phyloP scores from a whole-genome alignment of 2,113 vertebrate species.

The Ailurus styani region DNA sequence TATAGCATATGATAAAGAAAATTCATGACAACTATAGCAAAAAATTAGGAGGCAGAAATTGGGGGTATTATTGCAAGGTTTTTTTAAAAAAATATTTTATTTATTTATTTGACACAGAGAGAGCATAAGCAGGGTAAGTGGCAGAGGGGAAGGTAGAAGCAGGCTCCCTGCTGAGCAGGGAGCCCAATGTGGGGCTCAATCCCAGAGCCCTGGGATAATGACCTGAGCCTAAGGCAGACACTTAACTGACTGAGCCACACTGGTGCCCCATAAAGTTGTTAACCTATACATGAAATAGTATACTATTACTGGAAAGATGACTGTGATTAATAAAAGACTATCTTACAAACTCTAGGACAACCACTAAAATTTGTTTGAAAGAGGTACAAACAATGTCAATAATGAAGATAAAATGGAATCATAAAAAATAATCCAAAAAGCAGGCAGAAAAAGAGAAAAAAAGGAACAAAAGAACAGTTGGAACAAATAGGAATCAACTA shows the following conservation, averaged over 20 bases:
- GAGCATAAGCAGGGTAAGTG: too few species aligned
- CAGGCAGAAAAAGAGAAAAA: not conserved
- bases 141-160: too few species aligned
- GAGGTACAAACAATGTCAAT: not conserved
- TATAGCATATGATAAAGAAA: not conserved
- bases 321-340: not conserved
- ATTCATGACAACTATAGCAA: not conserved
- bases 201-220: not conserved
- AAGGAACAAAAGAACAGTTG: not conserved
- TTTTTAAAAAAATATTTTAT: too few species aligned
- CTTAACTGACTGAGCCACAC: too few species aligned
- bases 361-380: not conserved
- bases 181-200: too few species aligned
- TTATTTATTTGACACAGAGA: too few species aligned
- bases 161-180: too few species aligned
- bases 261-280: not conserved
- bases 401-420: not conserved
- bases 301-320: not conserved
- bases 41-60: not conserved
- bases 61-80: not conserved
- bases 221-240: not conserved
- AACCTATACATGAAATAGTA: not conserved
- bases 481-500: not conserved
- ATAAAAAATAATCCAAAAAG: not conserved
- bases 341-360: not conserved